A percentile compares a stretch with the other conserved stretches of the same genome.
These are phyloP conservation scores for Orthosia gothica DNA, from an alignment of 2,888 invertebrate genomes.

Conservation along the genomic window DNA sequence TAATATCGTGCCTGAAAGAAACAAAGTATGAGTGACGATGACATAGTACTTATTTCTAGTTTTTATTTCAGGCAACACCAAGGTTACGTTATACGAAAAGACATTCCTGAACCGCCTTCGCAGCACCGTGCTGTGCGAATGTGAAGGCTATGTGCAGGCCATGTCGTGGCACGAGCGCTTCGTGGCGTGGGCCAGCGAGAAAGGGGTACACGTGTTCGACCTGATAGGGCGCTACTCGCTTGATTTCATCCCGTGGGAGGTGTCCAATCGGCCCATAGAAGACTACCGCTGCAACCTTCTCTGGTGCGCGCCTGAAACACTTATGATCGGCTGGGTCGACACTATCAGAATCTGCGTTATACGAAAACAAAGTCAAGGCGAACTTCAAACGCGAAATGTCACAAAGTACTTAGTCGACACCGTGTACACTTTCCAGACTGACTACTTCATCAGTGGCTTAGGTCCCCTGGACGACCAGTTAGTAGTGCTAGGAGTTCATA, in stretches of 20 bases:
- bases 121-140: slow-evolving; percentile 95
- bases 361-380: slow-evolving; percentile 94
- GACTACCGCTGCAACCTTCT: slow-evolving; percentile 96
- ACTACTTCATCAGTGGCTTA: slow-evolving; percentile 97
- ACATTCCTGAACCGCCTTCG: slow-evolving; percentile 95
- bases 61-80: slow-evolving; percentile 93
- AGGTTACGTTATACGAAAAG: slow-evolving; percentile 96
- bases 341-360: slow-evolving; percentile 97
- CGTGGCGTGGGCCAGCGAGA: slow-evolving; percentile 98
- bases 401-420: slow-evolving; percentile 97
- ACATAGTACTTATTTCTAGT: neutral
- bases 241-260: slow-evolving; percentile 96
- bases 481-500: slow-evolving; percentile 95
- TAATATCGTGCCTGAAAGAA: too few relatives aligned
- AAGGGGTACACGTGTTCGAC: slow-evolving; percentile 97
- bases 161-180: slow-evolving; percentile 97
- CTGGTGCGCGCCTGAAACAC: slow-evolving; percentile 96
- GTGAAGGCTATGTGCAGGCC: slow-evolving; percentile 96
- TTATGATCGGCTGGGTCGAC: slow-evolving; percentile 98
- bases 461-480: slow-evolving; percentile 95
- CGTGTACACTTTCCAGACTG: slow-evolving; percentile 96
- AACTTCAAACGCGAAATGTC: slow-evolving; percentile 94
- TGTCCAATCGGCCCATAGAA: slow-evolving; percentile 85
- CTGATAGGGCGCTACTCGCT: slow-evolving; percentile 95
- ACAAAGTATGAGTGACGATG: neutral